Conservation (phyloP, 1,140 invertebrate species). For the Pseudomyrmex cubaensis region DNA sequence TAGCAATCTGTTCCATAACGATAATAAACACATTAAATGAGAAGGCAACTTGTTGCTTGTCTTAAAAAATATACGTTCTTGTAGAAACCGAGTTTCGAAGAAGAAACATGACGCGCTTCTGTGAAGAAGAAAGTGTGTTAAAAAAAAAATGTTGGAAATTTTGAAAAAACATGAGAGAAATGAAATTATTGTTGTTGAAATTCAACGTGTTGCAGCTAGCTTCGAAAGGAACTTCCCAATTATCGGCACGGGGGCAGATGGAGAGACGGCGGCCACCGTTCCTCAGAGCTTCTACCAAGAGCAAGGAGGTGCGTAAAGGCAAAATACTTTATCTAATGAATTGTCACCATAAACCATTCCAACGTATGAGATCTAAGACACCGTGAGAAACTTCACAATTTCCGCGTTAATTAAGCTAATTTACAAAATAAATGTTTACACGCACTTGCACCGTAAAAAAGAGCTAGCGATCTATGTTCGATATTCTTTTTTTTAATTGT, state of each 20-base stretch:
- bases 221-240: conserved; percentile 67
- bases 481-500: too few relatives aligned
- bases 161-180: neutral
- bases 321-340: neutral
- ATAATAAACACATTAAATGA: too few relatives aligned
- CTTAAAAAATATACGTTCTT: neutral
- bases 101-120: too few relatives aligned
- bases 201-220: conserved; percentile 10
- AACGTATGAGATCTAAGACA: neutral
- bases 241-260: conserved; percentile 80
- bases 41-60: too few relatives aligned
- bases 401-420: too few relatives aligned
- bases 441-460: too few relatives aligned
- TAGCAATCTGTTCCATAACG: too few relatives aligned
- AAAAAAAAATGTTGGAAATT: neutral
- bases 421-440: too few relatives aligned
- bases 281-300: conserved; percentile 79
- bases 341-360: too few relatives aligned
- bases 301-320: conserved; percentile 78
- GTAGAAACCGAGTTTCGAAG: neutral
- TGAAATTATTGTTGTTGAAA: neutral
- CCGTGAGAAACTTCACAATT: too few relatives aligned
- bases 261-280: conserved; percentile 82
- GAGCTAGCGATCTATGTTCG: too few relatives aligned
- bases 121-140: too few relatives aligned